phyloP scores from a whole-genome alignment of 2,888 invertebrate species.

The Anorthoa munda region DNA sequence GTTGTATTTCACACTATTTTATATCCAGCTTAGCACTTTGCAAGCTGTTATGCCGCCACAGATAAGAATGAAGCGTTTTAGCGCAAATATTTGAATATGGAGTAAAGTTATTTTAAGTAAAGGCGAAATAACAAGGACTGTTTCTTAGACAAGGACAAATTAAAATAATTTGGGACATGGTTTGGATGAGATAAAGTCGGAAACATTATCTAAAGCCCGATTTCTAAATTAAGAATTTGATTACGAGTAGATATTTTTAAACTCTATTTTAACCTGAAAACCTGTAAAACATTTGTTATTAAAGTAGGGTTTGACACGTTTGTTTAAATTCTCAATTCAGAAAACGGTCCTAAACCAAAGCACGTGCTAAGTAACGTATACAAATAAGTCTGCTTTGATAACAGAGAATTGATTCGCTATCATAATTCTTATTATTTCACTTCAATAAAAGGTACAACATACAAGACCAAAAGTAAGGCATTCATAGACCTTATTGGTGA shows the following conservation, averaged over 20 bases:
- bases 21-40: slow-evolving; percentile 21
- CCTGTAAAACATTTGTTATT: no score
- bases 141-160: no score
- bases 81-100: slow-evolving; percentile 15
- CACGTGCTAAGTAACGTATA: not conserved
- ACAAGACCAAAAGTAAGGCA: no score
- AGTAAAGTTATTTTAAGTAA: slow-evolving; percentile 2
- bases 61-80: slow-evolving; percentile 26
- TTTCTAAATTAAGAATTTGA: no score
- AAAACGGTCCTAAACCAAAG: not conserved
- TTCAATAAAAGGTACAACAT: no score
- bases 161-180: not conserved
- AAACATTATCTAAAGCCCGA: no score
- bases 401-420: not conserved
- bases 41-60: slow-evolving; percentile 13
- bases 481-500: no score
- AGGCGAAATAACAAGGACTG: not conserved
- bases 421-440: not conserved
- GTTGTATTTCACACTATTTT: slow-evolving; percentile 47
- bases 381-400: not conserved
- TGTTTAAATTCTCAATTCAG: no score
- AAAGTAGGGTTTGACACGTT: no score
- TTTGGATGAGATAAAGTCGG: not conserved
- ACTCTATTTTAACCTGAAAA: no score
- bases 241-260: no score